Percentiles rank a stretch among this genome's conserved stretches.
Evolutionary conservation across 2,888 invertebrate species (phyloP).

Genomic region (Drosophila mercatorum): DNA sequence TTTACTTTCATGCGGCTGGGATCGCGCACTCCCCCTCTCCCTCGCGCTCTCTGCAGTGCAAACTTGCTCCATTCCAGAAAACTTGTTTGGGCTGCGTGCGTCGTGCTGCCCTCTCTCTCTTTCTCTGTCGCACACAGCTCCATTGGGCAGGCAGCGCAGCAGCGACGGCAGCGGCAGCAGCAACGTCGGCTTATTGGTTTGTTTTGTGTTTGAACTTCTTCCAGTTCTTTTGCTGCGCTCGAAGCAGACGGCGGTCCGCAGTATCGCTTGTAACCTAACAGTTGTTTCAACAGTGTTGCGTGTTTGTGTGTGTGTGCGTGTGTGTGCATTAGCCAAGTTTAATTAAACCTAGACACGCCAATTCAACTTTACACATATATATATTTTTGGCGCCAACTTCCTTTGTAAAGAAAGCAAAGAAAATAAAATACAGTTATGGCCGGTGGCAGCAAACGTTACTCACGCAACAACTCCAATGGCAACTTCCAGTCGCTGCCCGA

Average conservation of each 20-base stretch:
- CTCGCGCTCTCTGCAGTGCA: constrained; percentile 29
- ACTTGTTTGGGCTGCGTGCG: constrained; percentile 59
- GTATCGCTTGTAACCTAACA: constrained; percentile 65
- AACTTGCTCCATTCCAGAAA: constrained; percentile 58
- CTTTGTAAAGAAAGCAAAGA: constrained; percentile 12
- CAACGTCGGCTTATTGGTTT: constrained; percentile 64
- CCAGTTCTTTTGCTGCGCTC: constrained; percentile 78
- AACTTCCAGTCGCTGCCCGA: constrained; percentile 82
- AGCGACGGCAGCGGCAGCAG: background rate
- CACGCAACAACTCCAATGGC: constrained; percentile 83
- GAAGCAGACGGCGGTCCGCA: constrained; percentile 83
- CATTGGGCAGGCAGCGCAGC: constrained; percentile 20
- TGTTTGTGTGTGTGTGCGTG: constrained; percentile 14
- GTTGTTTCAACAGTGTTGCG: constrained; percentile 18
- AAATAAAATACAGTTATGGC: constrained; percentile 77
- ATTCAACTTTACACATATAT: constrained; percentile 54
- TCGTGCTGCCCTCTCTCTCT: constrained; percentile 6
- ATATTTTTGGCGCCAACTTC: constrained; percentile 67
- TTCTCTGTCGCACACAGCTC: constrained; percentile 31
- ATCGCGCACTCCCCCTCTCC: constrained; percentile 48
- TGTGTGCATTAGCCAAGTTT: constrained; percentile 51
- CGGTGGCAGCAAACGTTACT: constrained; percentile 81
- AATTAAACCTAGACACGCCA: constrained; percentile 71
- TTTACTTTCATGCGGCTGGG: constrained; percentile 70
- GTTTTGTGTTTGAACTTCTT: constrained; percentile 72